Percentiles rank a stretch among this genome's conserved stretches.
phyloP scores from a whole-genome alignment of 2,888 invertebrate genomes.

The Lissonota sp. region DNA sequence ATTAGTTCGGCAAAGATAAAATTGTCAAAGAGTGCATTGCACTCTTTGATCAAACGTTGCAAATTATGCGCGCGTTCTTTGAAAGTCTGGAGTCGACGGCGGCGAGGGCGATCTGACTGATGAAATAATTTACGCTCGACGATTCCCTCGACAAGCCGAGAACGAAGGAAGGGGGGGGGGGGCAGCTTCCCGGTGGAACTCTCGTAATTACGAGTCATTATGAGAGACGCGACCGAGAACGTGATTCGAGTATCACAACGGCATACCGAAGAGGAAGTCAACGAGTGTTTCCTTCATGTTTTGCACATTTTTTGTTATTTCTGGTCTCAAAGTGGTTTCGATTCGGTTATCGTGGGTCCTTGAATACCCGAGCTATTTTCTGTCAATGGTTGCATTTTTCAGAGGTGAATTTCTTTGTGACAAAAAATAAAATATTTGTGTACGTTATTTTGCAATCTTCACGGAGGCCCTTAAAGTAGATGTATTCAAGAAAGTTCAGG shows the following conservation, averaged over 20 bases:
- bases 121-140: slow-evolving; percentile 50
- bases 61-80: slow-evolving; percentile 57
- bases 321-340: too few species aligned
- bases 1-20: background rate
- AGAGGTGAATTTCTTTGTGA: too few species aligned
- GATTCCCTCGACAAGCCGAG: slow-evolving; percentile 8
- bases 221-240: slow-evolving; percentile 13
- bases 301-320: too few species aligned
- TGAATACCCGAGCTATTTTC: too few species aligned
- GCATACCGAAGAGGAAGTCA: too few species aligned
- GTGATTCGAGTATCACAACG: background rate
- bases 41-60: slow-evolving; percentile 54
- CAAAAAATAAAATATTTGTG: too few species aligned
- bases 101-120: slow-evolving; percentile 48
- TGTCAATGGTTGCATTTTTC: too few species aligned
- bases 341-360: too few species aligned
- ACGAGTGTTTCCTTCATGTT: too few species aligned
- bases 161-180: background rate
- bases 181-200: slow-evolving; percentile 31
- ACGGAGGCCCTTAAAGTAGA: too few species aligned
- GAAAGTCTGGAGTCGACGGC: slow-evolving; percentile 41
- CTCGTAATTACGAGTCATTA: slow-evolving; percentile 29
- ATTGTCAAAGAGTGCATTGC: slow-evolving; percentile 44
- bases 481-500: too few species aligned
- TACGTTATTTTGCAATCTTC: too few species aligned